Percentiles rank a stretch among this genome's conserved stretches.
Evolutionary conservation across 2,113 vertebrate species (phyloP).

Genomic region (Callopanchax toddi): DNA sequence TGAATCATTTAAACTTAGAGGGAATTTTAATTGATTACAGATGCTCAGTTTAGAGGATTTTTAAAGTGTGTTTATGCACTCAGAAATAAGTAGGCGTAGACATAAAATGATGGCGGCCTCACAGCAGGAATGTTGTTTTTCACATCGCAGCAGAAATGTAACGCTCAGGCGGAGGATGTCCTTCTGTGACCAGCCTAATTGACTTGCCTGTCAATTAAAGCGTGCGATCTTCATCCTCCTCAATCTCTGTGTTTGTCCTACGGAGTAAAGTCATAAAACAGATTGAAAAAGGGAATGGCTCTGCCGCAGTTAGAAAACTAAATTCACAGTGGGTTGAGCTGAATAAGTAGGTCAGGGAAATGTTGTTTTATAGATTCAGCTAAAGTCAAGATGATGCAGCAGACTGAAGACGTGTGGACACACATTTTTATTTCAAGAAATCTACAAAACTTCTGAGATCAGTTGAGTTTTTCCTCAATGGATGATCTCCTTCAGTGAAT

Average conservation of each 20-base stretch:
- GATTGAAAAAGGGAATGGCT: not conserved
- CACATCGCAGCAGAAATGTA: conserved; percentile 39
- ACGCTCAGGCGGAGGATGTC: conserved; percentile 19
- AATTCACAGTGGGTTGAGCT: conserved; percentile 49
- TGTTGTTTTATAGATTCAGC: conserved; percentile 53
- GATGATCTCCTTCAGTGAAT: conserved; percentile 42
- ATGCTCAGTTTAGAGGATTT: too few species aligned
- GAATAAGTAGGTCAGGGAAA: conserved; percentile 69
- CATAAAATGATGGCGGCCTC: not conserved
- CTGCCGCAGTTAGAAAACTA: conserved; percentile 24
- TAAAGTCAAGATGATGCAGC: conserved; percentile 54
- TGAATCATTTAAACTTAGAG: not conserved
- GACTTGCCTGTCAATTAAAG: conserved; percentile 25
- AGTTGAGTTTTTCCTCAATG: conserved; percentile 35
- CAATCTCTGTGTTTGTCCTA: conserved; percentile 15
- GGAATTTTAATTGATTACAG: too few species aligned
- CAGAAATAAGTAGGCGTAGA: not conserved
- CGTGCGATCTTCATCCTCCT: conserved; percentile 1
- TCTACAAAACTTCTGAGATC: conserved; percentile 42
- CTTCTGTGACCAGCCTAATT: conserved; percentile 33
- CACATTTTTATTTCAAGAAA: conserved; percentile 46
- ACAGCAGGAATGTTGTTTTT: conserved; percentile 21
- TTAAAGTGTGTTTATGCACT: not conserved
- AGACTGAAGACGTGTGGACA: conserved; percentile 64
- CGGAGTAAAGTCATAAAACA: conserved; percentile 32